Base-by-base conservation (phyloP, 2,797 vertebrate species). In the Brachyalestes nurse region DNA sequence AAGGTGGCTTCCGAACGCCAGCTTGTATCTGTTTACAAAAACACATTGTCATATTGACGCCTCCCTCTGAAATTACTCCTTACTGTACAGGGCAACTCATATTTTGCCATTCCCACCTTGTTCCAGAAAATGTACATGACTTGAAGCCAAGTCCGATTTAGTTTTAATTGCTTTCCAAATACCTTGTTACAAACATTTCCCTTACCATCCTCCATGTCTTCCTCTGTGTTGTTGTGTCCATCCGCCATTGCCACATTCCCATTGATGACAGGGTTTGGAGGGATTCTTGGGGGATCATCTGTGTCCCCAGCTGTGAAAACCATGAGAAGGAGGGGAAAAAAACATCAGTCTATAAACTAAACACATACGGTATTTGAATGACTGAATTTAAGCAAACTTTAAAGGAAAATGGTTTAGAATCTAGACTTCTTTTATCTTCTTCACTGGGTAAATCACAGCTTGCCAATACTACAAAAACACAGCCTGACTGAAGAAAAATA, bases 171-270 rank as follows among this genome's bases (percentile, higher is more conserved):
- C 57, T 21, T 23, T 60, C 57, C 47, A 51, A 13, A 51, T 13
- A 60, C 19, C 1, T 3, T 7, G 17, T 34, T n/a, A 6, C 19
- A 25, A 21, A 40, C 62, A 65, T 62, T 2, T 1, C 83, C 21
- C 96, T 95, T 87, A 99, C 98, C 98, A 67, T 99, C 98, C 89
- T 99, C 98, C 98, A 99, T 99, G 83, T 99, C 98, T 87, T 99
- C 98, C 87, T 99, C 98, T 77, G 97, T 95, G 92, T 97, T 99
- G 91, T 97, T 98, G 89, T 99, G 97, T 82, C 97, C 97, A 0
- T 99, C 98, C 77, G 95, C 96, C 96, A 99, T 97, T 23, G 97
- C 96, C 90, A 99, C 93, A 83, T 99, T 99, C 82, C 98, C 98
- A 86, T 99, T 99, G 92, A 99, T 99, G 87, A 99, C 97, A 80